phyloP scores from a whole-genome alignment of 2,888 invertebrate genomes.

The Spilarctia lutea region DNA sequence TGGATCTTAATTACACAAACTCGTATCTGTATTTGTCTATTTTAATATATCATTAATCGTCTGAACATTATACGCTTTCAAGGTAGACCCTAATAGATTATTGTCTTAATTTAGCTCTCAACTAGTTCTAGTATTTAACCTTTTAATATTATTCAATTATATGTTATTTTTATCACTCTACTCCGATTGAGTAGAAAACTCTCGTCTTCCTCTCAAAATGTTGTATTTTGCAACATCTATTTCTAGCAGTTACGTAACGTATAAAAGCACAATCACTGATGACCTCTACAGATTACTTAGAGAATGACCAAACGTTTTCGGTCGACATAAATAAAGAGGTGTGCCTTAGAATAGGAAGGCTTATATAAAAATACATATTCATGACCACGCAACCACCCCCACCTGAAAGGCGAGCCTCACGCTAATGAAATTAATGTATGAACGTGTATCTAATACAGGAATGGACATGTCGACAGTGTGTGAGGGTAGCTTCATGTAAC shows the following conservation, averaged over 20 bases:
- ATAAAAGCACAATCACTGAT: slow-evolving; percentile 39
- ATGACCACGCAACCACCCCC: slow-evolving; percentile 78
- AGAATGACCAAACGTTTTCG: slow-evolving; percentile 57
- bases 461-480: slow-evolving; percentile 40
- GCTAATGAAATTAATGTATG: slow-evolving; percentile 63
- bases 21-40: too few species aligned
- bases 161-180: background rate
- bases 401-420: slow-evolving; percentile 74
- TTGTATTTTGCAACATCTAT: background rate
- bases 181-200: background rate
- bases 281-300: slow-evolving; percentile 45
- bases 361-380: slow-evolving; percentile 74
- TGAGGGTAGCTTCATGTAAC: slow-evolving; percentile 37
- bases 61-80: background rate
- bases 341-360: slow-evolving; percentile 64
- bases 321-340: slow-evolving; percentile 58
- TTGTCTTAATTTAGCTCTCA: background rate
- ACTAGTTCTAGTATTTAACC: background rate
- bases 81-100: background rate
- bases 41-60: background rate
- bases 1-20: too few species aligned
- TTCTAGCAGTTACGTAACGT: slow-evolving; percentile 12
- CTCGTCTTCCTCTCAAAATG: background rate
- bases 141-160: background rate
- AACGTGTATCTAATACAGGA: slow-evolving; percentile 30